phyloP scores from a whole-genome alignment of 2,113 vertebrate species.

The Monarcha castaneiventris region DNA sequence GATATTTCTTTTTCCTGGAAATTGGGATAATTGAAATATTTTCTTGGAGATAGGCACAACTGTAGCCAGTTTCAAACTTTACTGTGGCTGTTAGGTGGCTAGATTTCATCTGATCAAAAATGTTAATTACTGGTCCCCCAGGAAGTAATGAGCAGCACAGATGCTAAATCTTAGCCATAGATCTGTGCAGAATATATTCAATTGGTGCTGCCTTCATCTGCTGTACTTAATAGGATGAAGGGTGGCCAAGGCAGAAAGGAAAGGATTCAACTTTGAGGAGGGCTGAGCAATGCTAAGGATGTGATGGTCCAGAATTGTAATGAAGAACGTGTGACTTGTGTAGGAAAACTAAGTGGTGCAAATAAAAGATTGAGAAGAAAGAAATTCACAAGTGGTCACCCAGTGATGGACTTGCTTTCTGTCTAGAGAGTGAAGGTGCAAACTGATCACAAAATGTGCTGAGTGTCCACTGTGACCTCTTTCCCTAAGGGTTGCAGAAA shows the following conservation, averaged over 20 bases:
- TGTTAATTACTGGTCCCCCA: neutral
- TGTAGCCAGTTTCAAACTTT: neutral
- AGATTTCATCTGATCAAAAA: neutral
- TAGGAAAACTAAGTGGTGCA: neutral
- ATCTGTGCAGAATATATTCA: neutral
- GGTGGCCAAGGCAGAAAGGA: neutral
- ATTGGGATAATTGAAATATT: neutral
- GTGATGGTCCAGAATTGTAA: neutral
- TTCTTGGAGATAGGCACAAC: neutral
- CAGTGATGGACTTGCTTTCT: neutral
- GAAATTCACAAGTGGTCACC: neutral
- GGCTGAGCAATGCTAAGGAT: neutral
- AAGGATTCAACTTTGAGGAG: neutral
- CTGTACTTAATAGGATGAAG: neutral
- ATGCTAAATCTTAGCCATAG: neutral
- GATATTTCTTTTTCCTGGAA: neutral
- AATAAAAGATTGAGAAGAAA: neutral
- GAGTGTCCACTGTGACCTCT: neutral
- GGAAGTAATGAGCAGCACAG: neutral
- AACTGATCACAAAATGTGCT: neutral
- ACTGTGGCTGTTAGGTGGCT: neutral
- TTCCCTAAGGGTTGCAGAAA: neutral
- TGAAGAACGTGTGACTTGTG: neutral
- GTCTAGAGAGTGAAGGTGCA: neutral
- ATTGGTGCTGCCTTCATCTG: neutral